phyloP scores from a whole-genome alignment of 2,888 invertebrate species.

The Caenorhabditis sp. region DNA sequence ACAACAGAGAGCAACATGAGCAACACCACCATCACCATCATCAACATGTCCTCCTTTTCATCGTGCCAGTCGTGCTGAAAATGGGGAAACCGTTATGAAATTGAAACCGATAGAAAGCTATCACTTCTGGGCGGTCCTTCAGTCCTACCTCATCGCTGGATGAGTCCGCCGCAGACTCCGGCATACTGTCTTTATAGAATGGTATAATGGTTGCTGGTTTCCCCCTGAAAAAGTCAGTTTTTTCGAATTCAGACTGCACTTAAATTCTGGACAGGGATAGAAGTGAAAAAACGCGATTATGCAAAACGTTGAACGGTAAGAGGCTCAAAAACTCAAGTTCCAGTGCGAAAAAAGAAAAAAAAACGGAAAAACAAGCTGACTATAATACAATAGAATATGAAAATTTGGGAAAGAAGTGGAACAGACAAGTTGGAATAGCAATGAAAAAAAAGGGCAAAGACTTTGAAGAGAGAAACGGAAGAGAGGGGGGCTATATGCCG shows the following conservation, averaged over 20 bases:
- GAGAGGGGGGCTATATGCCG: slow-evolving; percentile 4
- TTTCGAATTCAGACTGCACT: not conserved
- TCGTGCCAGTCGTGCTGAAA: slow-evolving; percentile 61
- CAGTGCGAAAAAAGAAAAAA: slow-evolving; percentile 10
- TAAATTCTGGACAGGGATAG: not conserved
- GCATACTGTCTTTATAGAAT: slow-evolving; percentile 64
- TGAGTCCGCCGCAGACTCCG: slow-evolving; percentile 62
- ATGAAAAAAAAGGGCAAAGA: slow-evolving; percentile 26
- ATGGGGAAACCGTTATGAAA: not conserved
- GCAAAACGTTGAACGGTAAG: not conserved
- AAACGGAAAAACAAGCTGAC: not conserved
- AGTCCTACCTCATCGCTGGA: slow-evolving; percentile 53
- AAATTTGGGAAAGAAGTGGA: slow-evolving; percentile 33
- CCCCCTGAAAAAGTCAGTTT: slow-evolving; percentile 40
- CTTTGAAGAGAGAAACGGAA: not conserved
- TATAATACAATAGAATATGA: not conserved
- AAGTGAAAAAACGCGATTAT: slow-evolving; percentile 21
- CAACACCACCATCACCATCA: slow-evolving; percentile 72
- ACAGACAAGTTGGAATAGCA: slow-evolving; percentile 31
- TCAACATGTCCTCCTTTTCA: slow-evolving; percentile 68
- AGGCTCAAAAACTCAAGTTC: not conserved
- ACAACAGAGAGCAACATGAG: slow-evolving; percentile 76
- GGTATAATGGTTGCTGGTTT: slow-evolving; percentile 66
- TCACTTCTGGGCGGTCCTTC: slow-evolving; percentile 5
- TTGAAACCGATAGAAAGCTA: not conserved